These are phyloP conservation scores for Zaprionus ghesquierei DNA, from an alignment of 1,140 invertebrate genomes.

Conservation along the genomic window DNA sequence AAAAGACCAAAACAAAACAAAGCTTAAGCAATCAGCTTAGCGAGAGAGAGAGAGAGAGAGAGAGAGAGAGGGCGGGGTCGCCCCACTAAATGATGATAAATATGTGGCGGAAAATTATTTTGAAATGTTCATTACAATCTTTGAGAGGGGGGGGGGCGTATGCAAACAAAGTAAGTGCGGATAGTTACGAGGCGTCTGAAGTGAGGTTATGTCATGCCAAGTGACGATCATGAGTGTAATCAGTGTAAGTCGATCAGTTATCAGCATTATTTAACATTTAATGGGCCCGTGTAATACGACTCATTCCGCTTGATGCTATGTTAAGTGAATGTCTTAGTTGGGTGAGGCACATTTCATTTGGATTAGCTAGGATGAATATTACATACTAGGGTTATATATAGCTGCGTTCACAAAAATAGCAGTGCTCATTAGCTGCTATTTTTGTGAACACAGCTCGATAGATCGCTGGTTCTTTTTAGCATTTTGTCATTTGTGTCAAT, in stretches of 20 bases:
- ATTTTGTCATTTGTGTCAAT: too few species aligned
- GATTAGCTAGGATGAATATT: too few species aligned
- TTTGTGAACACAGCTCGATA: too few species aligned
- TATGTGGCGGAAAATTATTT: conserved; percentile 37
- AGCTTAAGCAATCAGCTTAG: conserved; percentile 22
- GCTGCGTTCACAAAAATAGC: too few species aligned
- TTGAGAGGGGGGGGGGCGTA: neutral
- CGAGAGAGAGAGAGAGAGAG: conserved; percentile 31
- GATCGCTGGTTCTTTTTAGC: too few species aligned
- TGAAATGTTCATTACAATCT: conserved; percentile 22
- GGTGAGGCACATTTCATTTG: neutral
- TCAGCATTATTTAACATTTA: neutral
- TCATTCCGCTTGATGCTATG: neutral
- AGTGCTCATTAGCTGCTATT: too few species aligned
- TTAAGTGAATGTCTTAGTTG: neutral
- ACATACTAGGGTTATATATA: too few species aligned
- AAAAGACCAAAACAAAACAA: conserved; percentile 19
- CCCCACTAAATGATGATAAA: conserved; percentile 41
- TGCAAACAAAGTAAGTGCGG: conserved; percentile 3
- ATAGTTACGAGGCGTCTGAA: neutral
- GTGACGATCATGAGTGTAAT: neutral
- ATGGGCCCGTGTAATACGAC: neutral
- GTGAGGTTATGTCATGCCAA: neutral
- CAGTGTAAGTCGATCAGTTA: neutral
- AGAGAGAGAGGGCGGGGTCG: neutral